Evolutionary conservation across 2,113 vertebrate genomes (phyloP).

Genomic region (Morone saxatilis): DNA sequence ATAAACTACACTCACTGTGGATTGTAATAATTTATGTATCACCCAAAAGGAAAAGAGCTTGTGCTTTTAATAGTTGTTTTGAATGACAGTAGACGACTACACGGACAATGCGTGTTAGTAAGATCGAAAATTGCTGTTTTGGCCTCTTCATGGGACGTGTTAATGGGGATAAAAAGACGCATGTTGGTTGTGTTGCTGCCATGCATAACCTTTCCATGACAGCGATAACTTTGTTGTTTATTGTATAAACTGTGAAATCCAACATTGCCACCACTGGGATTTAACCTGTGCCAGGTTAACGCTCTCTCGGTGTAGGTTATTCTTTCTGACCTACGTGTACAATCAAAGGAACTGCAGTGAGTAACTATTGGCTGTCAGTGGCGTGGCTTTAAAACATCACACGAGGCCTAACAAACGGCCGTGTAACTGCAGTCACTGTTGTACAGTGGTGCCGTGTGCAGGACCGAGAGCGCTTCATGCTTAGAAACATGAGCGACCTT

Average conservation of each 20-base stretch:
- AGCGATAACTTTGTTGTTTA: neutral
- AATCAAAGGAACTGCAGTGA: neutral
- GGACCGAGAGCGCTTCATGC: constrained; percentile 7
- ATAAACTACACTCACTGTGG: neutral
- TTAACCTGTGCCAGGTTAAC: neutral
- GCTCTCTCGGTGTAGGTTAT: neutral
- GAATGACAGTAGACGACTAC: neutral
- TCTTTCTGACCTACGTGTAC: neutral
- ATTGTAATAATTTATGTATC: neutral
- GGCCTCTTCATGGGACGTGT: neutral
- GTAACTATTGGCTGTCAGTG: neutral
- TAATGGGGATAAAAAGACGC: neutral
- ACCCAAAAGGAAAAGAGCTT: neutral
- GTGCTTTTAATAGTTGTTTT: neutral
- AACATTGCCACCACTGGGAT: neutral
- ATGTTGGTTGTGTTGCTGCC: neutral
- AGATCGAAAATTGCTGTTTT: neutral
- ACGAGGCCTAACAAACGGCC: neutral
- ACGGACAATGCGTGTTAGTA: neutral
- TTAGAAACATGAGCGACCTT: constrained; percentile 59
- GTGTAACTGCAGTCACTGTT: neutral
- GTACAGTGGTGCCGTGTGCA: neutral
- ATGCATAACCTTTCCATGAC: too few species aligned
- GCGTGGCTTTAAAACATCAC: neutral
- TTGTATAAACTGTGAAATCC: neutral